phyloP scores from a whole-genome alignment of 2,888 invertebrate species.

The Melanostoma mellinum region DNA sequence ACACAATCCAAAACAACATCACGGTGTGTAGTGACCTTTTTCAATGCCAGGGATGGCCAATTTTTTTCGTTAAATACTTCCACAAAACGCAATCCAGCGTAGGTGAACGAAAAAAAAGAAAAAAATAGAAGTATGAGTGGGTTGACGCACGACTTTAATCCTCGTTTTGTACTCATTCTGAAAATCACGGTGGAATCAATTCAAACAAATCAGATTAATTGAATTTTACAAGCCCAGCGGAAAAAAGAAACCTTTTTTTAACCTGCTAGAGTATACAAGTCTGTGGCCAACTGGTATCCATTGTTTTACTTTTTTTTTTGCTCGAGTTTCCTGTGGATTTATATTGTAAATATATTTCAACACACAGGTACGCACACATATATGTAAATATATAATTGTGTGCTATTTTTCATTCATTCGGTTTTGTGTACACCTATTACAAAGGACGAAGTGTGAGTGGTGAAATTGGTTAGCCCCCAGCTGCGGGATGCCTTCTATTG shows the following conservation, averaged over 20 bases:
- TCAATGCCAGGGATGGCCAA: no score
- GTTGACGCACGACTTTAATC: neutral
- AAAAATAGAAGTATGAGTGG: neutral
- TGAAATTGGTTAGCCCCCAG: conserved; percentile 7
- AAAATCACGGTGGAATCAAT: conserved; percentile 44
- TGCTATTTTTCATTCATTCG: no score
- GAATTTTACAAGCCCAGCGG: conserved; percentile 48
- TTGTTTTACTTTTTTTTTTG: no score
- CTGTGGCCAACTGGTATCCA: conserved; percentile 1
- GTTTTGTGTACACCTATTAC: conserved; percentile 10
- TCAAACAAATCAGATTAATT: conserved; percentile 69
- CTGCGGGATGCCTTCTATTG: conserved; percentile 73
- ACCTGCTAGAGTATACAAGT: conserved; percentile 32
- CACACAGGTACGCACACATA: no score
- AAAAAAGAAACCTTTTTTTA: conserved; percentile 13
- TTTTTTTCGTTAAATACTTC: neutral
- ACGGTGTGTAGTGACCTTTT: no score
- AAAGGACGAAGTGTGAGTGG: neutral
- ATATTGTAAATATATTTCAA: no score
- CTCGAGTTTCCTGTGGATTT: no score
- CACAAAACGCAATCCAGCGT: neutral
- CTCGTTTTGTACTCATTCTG: neutral
- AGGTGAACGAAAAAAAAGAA: neutral
- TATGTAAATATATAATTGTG: no score
- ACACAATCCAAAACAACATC: no score